Base-by-base conservation (phyloP, 2,888 invertebrate genomes). In the Hipparchia sbordonii region DNA sequence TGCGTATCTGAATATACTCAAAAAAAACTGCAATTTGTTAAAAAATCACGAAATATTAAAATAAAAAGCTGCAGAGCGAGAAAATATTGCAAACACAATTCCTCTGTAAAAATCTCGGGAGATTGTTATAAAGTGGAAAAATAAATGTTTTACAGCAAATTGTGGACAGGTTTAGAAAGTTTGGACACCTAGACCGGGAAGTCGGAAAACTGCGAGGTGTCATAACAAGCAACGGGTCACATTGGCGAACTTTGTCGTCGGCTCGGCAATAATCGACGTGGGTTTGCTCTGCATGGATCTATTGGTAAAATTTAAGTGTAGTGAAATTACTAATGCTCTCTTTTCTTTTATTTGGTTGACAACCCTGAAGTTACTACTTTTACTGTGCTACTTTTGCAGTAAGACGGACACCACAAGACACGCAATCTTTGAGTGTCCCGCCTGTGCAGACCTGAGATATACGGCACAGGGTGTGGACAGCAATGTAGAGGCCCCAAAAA, bases 81-180 rank as follows among this genome's bases (percentile, higher is more conserved):
- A 6, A 6, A 9, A 10, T 57, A 45, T 23, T n/a, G n/a, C 0
- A 57, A 67, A 57, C 45, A 62, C 4, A 56, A 45, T 10, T 54
- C 13, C 33, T 4, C 9, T 10, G 52, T 13, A 54, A 23, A 70
- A 12, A 7, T 56, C 23, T 46, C 57, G 3, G 9, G 46, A 67
- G 10, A 70, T 62, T 51, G 67, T 23, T 63, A 70, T 63, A 67
- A 72, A 72, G 67, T 59, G 54, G 70, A 72, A 72, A 74, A 72
- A 74, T 70, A 70, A 70, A 70, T 74, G 72, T 74, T 74, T 74
- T 67, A 74, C 74, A 74, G 74, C 74, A 74, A 74, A 74, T 74
- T 74, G 74, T 72, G 74, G 72, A 72, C 70, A 71, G 59, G 71
- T 75, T 75, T 75, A 71, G 69, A 75, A 75, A 75, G 61, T 75